These are phyloP conservation scores for Ameiurus melas DNA, from an alignment of 2,113 vertebrate species.

Conservation along the genomic window DNA sequence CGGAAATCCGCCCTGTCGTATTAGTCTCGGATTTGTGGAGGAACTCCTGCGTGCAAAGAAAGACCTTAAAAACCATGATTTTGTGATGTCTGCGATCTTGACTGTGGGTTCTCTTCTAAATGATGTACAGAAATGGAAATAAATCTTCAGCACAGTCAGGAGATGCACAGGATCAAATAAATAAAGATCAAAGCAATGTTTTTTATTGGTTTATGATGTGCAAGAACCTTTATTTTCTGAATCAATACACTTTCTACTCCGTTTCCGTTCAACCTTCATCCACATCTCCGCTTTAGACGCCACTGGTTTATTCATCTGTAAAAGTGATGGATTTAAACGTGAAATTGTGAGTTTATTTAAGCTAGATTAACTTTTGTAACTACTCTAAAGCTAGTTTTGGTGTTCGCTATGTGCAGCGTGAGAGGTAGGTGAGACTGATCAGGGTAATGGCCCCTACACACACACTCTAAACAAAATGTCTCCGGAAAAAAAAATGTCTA, in stretches of 20 bases:
- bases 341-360: background rate
- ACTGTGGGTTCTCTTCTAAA: background rate
- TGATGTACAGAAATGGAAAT: background rate
- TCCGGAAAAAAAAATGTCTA: too few species aligned
- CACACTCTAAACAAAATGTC: too few species aligned
- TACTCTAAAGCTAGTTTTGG: too few species aligned
- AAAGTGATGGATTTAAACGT: background rate
- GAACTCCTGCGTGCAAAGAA: background rate
- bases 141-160: background rate
- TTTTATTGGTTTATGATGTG: background rate
- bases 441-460: too few species aligned
- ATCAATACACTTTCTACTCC: background rate
- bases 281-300: background rate
- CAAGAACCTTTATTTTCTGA: background rate
- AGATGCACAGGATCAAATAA: background rate
- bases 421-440: too few species aligned
- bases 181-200: background rate
- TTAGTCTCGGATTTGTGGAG: conserved; percentile 1
- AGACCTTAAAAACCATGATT: background rate
- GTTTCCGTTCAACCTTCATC: background rate
- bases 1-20: background rate
- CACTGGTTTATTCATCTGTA: background rate
- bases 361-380: background rate
- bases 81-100: background rate
- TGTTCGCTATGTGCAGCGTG: too few species aligned